These are phyloP conservation scores for Chymomyza costata DNA, from an alignment of 1,140 invertebrate genomes.

Conservation along the genomic window DNA sequence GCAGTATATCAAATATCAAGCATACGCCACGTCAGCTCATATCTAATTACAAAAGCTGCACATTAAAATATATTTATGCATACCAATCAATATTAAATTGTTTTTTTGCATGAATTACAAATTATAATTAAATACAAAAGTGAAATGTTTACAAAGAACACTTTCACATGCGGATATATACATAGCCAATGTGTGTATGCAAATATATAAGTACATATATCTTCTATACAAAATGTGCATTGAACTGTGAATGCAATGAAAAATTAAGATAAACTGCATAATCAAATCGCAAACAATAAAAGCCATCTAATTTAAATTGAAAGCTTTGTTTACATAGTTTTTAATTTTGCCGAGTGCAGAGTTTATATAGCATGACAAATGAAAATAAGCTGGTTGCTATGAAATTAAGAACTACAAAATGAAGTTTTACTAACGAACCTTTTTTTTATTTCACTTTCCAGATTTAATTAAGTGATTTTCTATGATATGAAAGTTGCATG, in stretches of 20 bases:
- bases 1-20: constrained; percentile 22
- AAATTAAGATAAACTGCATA: constrained; percentile 58
- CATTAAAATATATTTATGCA: no score
- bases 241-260: constrained; percentile 44
- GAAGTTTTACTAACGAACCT: no score
- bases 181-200: constrained; percentile 11
- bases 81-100: constrained; percentile 38
- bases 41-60: no score
- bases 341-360: no score
- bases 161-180: not conserved
- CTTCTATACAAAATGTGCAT: constrained; percentile 37
- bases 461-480: no score
- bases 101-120: constrained; percentile 23
- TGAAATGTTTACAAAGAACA: constrained; percentile 42
- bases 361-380: no score
- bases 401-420: no score
- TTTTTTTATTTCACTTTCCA: no score
- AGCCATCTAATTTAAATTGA: constrained; percentile 2
- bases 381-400: no score
- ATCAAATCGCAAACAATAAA: constrained; percentile 49
- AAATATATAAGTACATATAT: constrained; percentile 18
- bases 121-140: constrained; percentile 33
- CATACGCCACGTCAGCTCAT: constrained; percentile 26
- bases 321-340: no score
- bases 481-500: no score